Conservation (phyloP, 2,888 invertebrate species). For the Hyalella azteca region DNA sequence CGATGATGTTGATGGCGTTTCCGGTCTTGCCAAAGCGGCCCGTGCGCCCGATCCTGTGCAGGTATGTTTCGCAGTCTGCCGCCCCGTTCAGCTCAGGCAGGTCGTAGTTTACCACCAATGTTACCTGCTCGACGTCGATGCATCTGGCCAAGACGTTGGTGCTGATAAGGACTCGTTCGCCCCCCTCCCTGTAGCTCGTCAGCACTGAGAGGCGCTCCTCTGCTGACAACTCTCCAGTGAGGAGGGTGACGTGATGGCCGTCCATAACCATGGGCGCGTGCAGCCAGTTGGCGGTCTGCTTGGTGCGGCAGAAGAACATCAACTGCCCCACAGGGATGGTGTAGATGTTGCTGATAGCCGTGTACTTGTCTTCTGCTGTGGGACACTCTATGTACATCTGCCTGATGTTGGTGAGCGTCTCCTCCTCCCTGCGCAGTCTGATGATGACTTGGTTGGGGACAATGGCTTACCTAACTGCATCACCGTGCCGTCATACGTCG, state of each 20-base stretch:
- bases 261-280: conserved; percentile 86
- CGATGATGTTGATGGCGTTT: conserved; percentile 95
- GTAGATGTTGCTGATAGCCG: conserved; percentile 93
- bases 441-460: conserved; percentile 90
- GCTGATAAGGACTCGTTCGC: conserved; percentile 94
- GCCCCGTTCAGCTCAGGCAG: conserved; percentile 79
- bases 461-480: conserved; percentile 95
- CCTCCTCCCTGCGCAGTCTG: conserved; percentile 77
- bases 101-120: conserved; percentile 98
- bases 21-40: conserved; percentile 98
- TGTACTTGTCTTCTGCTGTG: conserved; percentile 85
- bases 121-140: conserved; percentile 69
- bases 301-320: conserved; percentile 97
- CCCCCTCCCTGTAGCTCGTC: conserved; percentile 87
- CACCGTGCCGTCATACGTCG: conserved; percentile 91
- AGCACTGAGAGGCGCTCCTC: conserved; percentile 91
- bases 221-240: conserved; percentile 88
- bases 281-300: conserved; percentile 86
- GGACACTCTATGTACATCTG: conserved; percentile 90
- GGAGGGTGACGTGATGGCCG: conserved; percentile 91
- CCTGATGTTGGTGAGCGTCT: conserved; percentile 93
- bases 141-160: conserved; percentile 70
- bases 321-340: conserved; percentile 96
- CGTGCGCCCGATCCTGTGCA: conserved; percentile 96
- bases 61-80: conserved; percentile 95